A percentile compares a stretch with the other conserved stretches of the same genome.
These are phyloP conservation scores for Strongylocentrotus purpuratus DNA, from an alignment of 35 echinoderm and acorn worm genomes.

Conservation along the genomic window DNA sequence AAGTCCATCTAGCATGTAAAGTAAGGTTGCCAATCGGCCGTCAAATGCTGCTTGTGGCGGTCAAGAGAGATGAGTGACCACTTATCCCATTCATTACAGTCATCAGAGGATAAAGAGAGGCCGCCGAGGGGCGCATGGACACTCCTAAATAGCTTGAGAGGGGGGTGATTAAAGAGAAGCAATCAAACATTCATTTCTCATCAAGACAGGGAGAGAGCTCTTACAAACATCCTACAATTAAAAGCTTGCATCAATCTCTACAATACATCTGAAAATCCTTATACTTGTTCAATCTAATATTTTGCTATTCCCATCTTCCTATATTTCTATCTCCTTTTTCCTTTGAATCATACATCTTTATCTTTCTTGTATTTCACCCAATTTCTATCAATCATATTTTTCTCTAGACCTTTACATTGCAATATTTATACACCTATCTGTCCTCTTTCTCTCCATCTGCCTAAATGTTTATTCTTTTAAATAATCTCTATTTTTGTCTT, in stretches of 20 bases:
- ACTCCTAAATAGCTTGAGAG: background rate
- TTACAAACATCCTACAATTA: background rate
- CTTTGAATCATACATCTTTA: background rate
- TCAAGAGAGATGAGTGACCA: slow-evolving; percentile 9
- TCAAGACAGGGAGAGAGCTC: background rate
- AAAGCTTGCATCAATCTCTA: background rate
- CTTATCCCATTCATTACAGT: slow-evolving; percentile 11
- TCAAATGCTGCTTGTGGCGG: background rate
- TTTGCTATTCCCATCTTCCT: background rate
- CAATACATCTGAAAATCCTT: background rate
- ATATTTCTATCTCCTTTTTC: background rate
- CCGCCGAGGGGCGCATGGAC: background rate
- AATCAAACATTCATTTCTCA: slow-evolving; percentile 3
- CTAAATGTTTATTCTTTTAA: background rate
- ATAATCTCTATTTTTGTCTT: background rate
- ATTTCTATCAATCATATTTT: background rate
- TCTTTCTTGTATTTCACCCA: background rate
- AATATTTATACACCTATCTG: background rate
- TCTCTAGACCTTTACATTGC: background rate
- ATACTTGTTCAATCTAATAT: background rate
- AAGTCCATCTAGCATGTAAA: background rate
- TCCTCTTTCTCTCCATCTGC: background rate
- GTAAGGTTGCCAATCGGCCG: background rate
- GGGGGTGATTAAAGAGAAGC: background rate
- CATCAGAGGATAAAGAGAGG: background rate